Evolutionary conservation across 1,140 invertebrate species (phyloP), one percentile per base, ranked within the genome.

Genomic region (Gonioctena quinquepunctata): DNA sequence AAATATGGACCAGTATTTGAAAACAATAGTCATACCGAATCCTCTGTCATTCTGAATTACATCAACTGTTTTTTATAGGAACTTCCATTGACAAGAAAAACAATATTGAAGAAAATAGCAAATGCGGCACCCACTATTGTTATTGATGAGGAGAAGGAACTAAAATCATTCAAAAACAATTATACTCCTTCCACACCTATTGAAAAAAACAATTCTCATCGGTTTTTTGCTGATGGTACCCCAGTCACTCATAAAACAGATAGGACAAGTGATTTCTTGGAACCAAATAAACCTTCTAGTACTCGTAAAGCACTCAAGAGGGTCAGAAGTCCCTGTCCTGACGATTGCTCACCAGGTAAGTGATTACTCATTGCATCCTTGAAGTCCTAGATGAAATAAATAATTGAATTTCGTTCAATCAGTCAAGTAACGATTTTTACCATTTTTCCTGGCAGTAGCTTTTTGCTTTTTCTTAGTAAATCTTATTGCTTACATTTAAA

Each of bases 331-430:
- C 83, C 81, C 19, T 79, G 82, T n/a, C 73, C 75, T 8, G 84
- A 86, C 27, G 70, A 80, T 59, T 80, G 72, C 68, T 85, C 85
- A 19, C 85, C 85, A 74, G 82, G 86, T 86, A 81, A 82, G 80
- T 81, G 8, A 54, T 19, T n/a, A n/a, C n/a, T n/a, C n/a, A n/a
- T n/a, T n/a, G n/a, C n/a, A n/a, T n/a, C n/a, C n/a, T n/a, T n/a
- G n/a, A n/a, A n/a, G n/a, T n/a, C n/a, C n/a, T n/a, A n/a, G n/a
- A n/a, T n/a, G n/a, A n/a, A n/a, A n/a, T n/a, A n/a, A n/a, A n/a
- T n/a, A n/a, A n/a, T n/a, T n/a, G n/a, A n/a, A n/a, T n/a, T n/a
- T n/a, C n/a, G n/a, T n/a, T n/a, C n/a, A n/a, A n/a, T n/a, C n/a
- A n/a, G n/a, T n/a, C n/a, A n/a, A n/a, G n/a, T n/a, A n/a, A n/a